Evolutionary conservation across 2,888 invertebrate genomes (phyloP).

Genomic region (Yponomeuta sedellus): DNA sequence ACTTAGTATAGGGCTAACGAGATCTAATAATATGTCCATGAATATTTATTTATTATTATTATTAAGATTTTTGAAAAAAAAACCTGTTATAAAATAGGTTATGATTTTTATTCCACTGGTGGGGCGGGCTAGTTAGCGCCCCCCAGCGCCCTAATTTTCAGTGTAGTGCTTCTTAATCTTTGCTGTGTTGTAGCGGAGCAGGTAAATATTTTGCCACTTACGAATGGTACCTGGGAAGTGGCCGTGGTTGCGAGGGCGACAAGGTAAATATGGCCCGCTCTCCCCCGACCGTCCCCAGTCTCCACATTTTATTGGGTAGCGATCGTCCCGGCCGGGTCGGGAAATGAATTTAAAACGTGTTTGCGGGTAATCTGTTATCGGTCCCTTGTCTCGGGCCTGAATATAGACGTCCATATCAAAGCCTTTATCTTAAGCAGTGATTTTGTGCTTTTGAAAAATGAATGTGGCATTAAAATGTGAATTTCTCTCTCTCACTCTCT

Average conservation of each 20-base stretch:
- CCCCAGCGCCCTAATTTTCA: neutral
- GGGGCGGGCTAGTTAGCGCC: too few relatives aligned
- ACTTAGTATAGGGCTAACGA: too few relatives aligned
- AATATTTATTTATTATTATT: too few relatives aligned
- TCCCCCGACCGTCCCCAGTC: constrained; percentile 41
- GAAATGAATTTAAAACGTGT: constrained; percentile 77
- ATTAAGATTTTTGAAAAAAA: too few relatives aligned
- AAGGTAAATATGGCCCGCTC: constrained; percentile 75
- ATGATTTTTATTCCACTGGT: too few relatives aligned
- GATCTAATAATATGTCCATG: too few relatives aligned
- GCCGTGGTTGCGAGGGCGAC: constrained; percentile 52
- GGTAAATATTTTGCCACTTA: constrained; percentile 73
- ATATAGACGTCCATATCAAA: constrained; percentile 65
- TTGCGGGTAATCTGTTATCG: constrained; percentile 77
- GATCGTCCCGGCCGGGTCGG: constrained; percentile 72
- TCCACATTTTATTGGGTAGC: constrained; percentile 75
- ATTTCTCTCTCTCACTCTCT: too few relatives aligned
- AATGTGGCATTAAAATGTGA: neutral
- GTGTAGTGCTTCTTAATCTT: constrained; percentile 55
- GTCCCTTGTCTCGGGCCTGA: constrained; percentile 71
- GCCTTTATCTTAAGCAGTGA: constrained; percentile 55
- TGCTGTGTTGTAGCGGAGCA: constrained; percentile 62
- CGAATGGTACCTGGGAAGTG: constrained; percentile 71
- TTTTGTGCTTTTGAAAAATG: constrained; percentile 35
- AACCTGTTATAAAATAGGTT: too few relatives aligned